Conservation (phyloP, 1,140 invertebrate species). For the Ceratina australensis region DNA sequence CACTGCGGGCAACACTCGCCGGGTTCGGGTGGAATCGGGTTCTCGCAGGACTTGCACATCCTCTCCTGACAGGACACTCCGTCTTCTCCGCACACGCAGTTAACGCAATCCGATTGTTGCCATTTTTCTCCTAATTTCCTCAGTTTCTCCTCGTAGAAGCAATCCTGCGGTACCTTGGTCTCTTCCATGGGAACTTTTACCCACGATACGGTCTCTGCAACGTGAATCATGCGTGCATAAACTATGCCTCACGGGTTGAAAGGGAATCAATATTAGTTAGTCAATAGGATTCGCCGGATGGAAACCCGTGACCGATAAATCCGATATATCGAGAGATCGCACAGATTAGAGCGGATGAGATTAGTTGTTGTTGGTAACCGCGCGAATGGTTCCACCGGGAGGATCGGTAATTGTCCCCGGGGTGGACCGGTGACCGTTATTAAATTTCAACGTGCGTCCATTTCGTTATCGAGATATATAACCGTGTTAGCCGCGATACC, state of each 20-base stretch:
- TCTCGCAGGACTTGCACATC: constrained; percentile 75
- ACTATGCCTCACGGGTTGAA: background rate
- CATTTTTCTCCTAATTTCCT: constrained; percentile 67
- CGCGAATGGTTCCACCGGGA: too few species aligned
- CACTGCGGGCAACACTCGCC: constrained; percentile 76
- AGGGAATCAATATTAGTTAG: too few species aligned
- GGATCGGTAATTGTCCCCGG: background rate
- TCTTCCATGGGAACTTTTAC: constrained; percentile 50
- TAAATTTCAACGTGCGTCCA: constrained; percentile 41
- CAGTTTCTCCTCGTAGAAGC: constrained; percentile 62
- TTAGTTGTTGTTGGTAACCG: too few species aligned
- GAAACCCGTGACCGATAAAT: too few species aligned
- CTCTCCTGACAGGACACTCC: constrained; percentile 68
- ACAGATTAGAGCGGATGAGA: too few species aligned
- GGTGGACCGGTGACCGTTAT: constrained; percentile 26
- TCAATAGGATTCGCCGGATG: too few species aligned
- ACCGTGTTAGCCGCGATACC: background rate
- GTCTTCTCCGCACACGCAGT: constrained; percentile 69
- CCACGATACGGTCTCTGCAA: constrained; percentile 65
- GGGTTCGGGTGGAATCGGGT: constrained; percentile 55
- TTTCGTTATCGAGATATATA: constrained; percentile 24
- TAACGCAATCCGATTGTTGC: constrained; percentile 66
- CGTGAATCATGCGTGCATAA: background rate
- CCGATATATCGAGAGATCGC: too few species aligned
- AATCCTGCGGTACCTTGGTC: constrained; percentile 44